Evolutionary conservation across 2,797 vertebrate genomes (phyloP).

Genomic region (Lepilemur septentrionalis): DNA sequence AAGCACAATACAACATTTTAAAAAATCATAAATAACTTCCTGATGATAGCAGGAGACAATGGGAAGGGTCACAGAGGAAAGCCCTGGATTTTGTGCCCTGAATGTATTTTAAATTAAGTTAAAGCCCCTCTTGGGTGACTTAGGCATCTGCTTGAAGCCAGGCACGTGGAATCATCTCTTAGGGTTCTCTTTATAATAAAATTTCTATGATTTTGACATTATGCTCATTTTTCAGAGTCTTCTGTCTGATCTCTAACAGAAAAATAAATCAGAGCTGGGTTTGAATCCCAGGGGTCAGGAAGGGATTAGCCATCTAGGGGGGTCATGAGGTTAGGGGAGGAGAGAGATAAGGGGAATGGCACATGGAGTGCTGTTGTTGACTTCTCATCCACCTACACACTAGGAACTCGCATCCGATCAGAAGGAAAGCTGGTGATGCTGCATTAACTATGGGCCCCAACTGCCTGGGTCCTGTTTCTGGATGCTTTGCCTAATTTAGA

Average conservation of each 20-base stretch:
- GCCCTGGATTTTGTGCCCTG: neutral
- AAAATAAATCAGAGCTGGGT: neutral
- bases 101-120: neutral
- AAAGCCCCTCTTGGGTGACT: neutral
- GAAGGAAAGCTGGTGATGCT: neutral
- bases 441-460: neutral
- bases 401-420: neutral
- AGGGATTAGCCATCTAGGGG: neutral
- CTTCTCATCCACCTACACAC: accelerated
- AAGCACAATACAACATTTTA: neutral
- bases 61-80: neutral
- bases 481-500: neutral
- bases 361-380: accelerated
- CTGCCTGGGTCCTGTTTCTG: neutral
- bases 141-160: neutral
- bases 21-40: neutral
- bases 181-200: neutral
- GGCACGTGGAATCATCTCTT: neutral
- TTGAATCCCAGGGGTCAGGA: neutral
- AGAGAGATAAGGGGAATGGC: neutral
- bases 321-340: neutral
- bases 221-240: neutral
- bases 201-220: neutral
- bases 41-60: neutral
- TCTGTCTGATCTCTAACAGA: neutral